Base-by-base conservation (phyloP, 2,888 invertebrate genomes). In the Erebia epiphron region DNA sequence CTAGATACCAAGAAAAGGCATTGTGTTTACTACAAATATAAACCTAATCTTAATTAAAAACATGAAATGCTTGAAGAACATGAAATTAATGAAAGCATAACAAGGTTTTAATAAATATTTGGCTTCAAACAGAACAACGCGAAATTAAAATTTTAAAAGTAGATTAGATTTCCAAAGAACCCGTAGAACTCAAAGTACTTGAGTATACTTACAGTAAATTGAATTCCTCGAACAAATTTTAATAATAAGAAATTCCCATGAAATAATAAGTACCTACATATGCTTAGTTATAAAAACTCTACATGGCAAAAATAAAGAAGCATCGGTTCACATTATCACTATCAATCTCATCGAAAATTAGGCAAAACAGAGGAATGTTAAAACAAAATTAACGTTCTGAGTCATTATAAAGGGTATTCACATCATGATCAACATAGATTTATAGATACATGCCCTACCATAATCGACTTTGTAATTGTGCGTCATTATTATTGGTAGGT, bases 391-490 rank as follows among this genome's bases (percentile, higher is more conserved):
- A 35, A 35, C 35, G 35, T 35, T 35, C 35, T 35, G 35, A 26
- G 26, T 26, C 2, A 26, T 35, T 35, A 35, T 35, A 35, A 26
- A 26, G 35, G 35, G 7, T 35, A 35, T 3, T 26, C 26, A 10
- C 43, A 43, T 7, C 43, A 43, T 49, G n/a, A 52, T 50, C n/a
- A 50, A 50, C n/a, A 50, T 50, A 50, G 13, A 50, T 35, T 35
- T 26, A 64, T 35, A 52, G 14, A 35, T 52, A 52, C n/a, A 52
- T 26, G 52, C 10, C 10, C 35, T 11, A 16, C 50, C 26, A 21
- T 64, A 52, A 64, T 52, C 16, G 52, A 41, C 35, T 35, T 41
- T 52, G 16, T 41, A 67, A 69, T 72, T 73, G 66, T 61, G 73
- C 73, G 65, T 68, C 65, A 68, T 68, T 61, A 18, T 49, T 35